These are phyloP conservation scores for Ischnus inquisitorius DNA, from an alignment of 2,888 invertebrate genomes.

Conservation along the genomic window DNA sequence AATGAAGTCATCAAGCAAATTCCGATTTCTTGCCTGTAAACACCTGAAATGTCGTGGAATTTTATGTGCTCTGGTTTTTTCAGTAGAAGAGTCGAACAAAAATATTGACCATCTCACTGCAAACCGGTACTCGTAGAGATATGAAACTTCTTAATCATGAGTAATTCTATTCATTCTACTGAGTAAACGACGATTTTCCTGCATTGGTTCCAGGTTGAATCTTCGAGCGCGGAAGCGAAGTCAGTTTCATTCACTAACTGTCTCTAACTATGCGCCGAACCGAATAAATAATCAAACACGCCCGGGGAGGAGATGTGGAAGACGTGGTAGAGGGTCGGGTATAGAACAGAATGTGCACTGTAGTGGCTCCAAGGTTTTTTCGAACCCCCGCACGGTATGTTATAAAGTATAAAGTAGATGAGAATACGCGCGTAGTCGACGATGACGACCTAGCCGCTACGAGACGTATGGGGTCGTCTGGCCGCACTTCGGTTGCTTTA, in stretches of 20 bases:
- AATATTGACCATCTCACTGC: no score
- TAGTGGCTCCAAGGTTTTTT: constrained; percentile 64
- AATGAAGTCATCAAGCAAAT: no score
- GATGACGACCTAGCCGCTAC: constrained; percentile 47
- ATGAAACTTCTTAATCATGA: no score
- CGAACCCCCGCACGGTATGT: background rate
- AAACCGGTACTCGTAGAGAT: no score
- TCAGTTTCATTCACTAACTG: constrained; percentile 28
- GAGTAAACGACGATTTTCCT: background rate
- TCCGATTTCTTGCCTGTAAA: no score
- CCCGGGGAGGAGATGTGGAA: constrained; percentile 38
- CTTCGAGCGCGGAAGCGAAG: constrained; percentile 35
- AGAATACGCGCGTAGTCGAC: constrained; percentile 37
- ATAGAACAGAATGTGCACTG: constrained; percentile 59
- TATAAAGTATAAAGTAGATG: constrained; percentile 43
- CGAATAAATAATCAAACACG: constrained; percentile 49
- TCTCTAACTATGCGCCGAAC: constrained; percentile 20
- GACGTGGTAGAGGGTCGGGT: constrained; percentile 57
- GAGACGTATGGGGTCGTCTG: constrained; percentile 64
- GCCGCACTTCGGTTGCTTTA: constrained; percentile 50
- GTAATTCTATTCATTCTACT: no score
- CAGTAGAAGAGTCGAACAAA: no score
- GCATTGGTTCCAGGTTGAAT: background rate
- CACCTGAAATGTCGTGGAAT: no score
- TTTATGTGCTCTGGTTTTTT: no score